Conservation (phyloP, 2,797 vertebrate genomes). For the Lophius americanus region DNA sequence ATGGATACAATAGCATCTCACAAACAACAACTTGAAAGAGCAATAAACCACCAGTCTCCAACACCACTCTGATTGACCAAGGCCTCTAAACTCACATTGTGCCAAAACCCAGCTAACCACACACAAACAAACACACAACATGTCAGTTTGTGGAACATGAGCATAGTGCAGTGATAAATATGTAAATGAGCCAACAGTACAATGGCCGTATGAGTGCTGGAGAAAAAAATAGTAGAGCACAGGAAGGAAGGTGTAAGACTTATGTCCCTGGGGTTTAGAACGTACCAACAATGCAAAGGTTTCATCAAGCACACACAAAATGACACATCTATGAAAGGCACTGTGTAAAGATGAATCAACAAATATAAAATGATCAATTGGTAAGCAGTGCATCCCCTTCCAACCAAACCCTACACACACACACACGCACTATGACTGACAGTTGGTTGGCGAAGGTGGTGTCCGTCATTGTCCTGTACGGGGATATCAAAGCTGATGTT, state of each 20-base stretch:
- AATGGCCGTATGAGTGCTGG: conserved; percentile 5
- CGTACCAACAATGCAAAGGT: conserved; percentile 31
- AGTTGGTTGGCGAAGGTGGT: conserved; percentile 42
- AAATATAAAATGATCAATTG: conserved; percentile 60
- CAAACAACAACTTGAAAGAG: conserved; percentile 44
- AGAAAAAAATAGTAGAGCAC: conserved; percentile 33
- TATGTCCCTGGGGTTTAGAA: conserved; percentile 37
- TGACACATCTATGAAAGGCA: conserved; percentile 45
- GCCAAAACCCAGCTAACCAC: conserved; percentile 53
- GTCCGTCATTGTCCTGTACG: conserved; percentile 72
- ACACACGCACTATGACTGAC: conserved; percentile 47
- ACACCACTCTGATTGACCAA: conserved; percentile 49
- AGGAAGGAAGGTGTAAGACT: conserved; percentile 38
- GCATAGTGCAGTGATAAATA: conserved; percentile 64
- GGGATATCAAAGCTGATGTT: conserved; percentile 70
- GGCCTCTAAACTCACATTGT: conserved; percentile 42
- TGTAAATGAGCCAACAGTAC: conserved; percentile 59
- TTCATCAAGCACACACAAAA: conserved; percentile 31
- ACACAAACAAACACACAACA: conserved; percentile 23
- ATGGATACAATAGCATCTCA: conserved; percentile 35
- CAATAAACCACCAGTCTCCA: conserved; percentile 55
- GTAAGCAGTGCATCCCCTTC: conserved; percentile 24
- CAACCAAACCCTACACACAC: conserved; percentile 16
- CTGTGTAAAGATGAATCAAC: conserved; percentile 53
- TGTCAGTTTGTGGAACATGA: conserved; percentile 56